phyloP scores from a whole-genome alignment of 2,113 vertebrate genomes.

The Nannobrachium achirus region DNA sequence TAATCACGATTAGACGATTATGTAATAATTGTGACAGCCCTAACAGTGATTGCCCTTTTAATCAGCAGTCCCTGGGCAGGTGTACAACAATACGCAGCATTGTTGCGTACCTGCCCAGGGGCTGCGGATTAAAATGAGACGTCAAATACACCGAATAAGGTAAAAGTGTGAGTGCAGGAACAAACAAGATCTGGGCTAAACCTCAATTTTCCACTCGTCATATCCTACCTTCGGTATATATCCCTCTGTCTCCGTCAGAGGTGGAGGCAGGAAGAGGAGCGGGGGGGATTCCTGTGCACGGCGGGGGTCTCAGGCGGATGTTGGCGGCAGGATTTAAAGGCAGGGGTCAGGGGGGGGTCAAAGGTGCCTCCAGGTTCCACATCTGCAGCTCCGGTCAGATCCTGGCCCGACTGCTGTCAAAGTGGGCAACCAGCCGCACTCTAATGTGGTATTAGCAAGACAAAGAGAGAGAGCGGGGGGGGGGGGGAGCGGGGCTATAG shows the following conservation, averaged over 20 bases:
- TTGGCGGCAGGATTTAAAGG: conserved; percentile 62
- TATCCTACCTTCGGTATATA: conserved; percentile 20
- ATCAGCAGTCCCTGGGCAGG: no score
- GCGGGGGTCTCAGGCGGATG: conserved; percentile 39
- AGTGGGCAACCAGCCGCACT: conserved; percentile 78
- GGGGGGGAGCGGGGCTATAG: conserved; percentile 45
- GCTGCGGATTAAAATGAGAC: no score
- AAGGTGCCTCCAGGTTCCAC: conserved; percentile 73
- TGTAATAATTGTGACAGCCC: no score
- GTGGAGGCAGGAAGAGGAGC: conserved; percentile 41
- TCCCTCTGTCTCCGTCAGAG: conserved; percentile 3
- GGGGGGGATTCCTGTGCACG: conserved; percentile 49
- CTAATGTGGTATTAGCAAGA: conserved; percentile 85
- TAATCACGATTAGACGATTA: no score
- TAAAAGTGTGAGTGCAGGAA: conserved; percentile 5
- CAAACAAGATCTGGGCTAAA: conserved; percentile 1
- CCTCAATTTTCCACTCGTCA: conserved; percentile 1
- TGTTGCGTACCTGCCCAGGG: no score
- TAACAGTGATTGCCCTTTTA: no score
- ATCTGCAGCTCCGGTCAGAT: conserved; percentile 75
- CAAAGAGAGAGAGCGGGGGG: conserved; percentile 69
- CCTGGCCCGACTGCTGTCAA: conserved; percentile 70
- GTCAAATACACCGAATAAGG: no score
- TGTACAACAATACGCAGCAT: no score
- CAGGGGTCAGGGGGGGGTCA: conserved; percentile 72